These are phyloP conservation scores for Pararge aegeria DNA, from an alignment of 1,140 invertebrate species.

Conservation along the genomic window DNA sequence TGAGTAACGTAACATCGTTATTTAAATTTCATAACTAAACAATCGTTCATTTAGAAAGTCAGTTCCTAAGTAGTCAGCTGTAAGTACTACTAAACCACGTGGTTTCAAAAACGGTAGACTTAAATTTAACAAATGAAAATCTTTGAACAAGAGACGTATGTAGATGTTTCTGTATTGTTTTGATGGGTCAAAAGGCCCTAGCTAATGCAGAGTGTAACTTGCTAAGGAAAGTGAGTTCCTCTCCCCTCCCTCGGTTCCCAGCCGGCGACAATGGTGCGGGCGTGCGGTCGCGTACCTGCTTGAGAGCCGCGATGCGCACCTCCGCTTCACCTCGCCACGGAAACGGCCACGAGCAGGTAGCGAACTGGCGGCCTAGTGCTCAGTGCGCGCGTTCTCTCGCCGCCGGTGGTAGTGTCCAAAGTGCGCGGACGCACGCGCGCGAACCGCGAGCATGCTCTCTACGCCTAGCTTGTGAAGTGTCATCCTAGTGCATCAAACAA, in stretches of 20 bases:
- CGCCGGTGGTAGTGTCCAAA: constrained; percentile 70
- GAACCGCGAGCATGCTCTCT: constrained; percentile 59
- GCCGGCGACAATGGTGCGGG: constrained; percentile 19
- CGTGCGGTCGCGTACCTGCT: constrained; percentile 55
- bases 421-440: constrained; percentile 63
- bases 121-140: no score
- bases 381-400: constrained; percentile 75
- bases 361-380: constrained; percentile 35
- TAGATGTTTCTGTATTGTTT: constrained; percentile 5
- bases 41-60: no score
- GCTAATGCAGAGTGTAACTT: not conserved
- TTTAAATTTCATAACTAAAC: no score
- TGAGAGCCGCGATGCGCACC: constrained; percentile 74
- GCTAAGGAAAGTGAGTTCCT: constrained; percentile 41
- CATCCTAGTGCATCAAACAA: constrained; percentile 51
- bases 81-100: not conserved
- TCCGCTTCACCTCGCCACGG: constrained; percentile 67
- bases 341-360: constrained; percentile 59
- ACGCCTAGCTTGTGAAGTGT: constrained; percentile 61
- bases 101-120: not conserved
- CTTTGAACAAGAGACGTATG: no score
- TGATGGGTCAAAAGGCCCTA: constrained; percentile 13
- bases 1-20: no score
- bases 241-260: constrained; percentile 29
- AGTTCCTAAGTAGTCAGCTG: no score